A percentile compares a stretch with the other conserved stretches of the same genome.
These are phyloP conservation scores for Muscicapa adusta DNA, from an alignment of 2,113 vertebrate genomes.

Conservation along the genomic window DNA sequence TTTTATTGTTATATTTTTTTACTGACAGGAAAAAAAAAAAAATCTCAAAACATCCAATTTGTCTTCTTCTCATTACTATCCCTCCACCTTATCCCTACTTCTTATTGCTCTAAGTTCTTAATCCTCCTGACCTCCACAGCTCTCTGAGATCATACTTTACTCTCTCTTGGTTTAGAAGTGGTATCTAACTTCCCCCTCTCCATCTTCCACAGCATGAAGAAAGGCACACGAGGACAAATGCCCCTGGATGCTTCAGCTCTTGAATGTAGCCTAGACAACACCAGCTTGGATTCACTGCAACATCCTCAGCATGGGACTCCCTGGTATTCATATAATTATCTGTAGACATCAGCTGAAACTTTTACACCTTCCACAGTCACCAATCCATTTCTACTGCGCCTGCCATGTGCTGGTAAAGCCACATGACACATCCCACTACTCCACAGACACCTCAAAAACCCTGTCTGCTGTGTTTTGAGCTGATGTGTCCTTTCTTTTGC, in stretches of 20 bases:
- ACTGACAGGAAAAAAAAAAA: not conserved
- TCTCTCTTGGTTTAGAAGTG: not conserved
- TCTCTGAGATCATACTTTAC: not conserved
- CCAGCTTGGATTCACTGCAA: not conserved
- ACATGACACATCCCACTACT: not conserved
- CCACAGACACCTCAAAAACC: not conserved
- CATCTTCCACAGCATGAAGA: not conserved
- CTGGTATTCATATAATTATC: not conserved
- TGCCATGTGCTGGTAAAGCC: rapidly evolving
- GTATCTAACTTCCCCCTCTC: not conserved
- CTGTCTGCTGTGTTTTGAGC: not conserved
- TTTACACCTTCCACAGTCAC: not conserved
- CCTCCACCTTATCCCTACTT: not conserved
- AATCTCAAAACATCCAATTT: not conserved
- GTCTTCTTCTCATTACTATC: not conserved
- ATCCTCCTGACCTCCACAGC: not conserved
- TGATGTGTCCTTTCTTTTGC: not conserved
- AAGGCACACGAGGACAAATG: not conserved
- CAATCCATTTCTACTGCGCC: not conserved
- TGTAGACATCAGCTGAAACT: not conserved
- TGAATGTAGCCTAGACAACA: not conserved
- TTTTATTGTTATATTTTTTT: not conserved
- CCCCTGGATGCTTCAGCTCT: not conserved
- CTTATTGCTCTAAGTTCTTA: not conserved
- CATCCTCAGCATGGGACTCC: not conserved